Percentiles rank a stretch among this genome's conserved stretches.
Evolutionary conservation across 1,140 invertebrate species (phyloP).

Genomic region (Papilio aristodemus): DNA sequence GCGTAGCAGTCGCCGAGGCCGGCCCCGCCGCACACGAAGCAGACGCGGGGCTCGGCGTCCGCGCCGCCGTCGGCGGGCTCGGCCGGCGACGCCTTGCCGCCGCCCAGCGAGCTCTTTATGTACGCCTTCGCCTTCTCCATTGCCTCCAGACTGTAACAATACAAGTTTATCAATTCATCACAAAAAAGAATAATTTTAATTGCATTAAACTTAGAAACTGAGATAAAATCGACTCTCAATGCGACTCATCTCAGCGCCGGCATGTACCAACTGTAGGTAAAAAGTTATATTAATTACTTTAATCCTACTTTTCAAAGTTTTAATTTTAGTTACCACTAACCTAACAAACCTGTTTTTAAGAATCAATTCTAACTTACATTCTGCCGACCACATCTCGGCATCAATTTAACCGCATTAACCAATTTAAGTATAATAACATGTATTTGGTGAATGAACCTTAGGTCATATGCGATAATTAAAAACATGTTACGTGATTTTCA

Average conservation of each 20-base stretch:
- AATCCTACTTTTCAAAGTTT: no score
- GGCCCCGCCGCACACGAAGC: constrained; percentile 92
- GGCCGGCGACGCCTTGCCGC: constrained; percentile 51
- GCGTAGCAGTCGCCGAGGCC: constrained; percentile 86
- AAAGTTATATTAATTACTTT: no score
- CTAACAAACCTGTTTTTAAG: not conserved
- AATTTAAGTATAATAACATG: constrained; percentile 1
- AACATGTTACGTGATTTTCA: not conserved
- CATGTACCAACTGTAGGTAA: no score
- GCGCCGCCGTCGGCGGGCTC: constrained; percentile 47
- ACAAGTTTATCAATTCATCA: constrained; percentile 32
- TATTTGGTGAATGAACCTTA: not conserved
- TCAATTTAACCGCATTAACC: not conserved
- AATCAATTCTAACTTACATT: not conserved
- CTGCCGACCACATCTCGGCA: not conserved
- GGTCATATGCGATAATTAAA: not conserved
- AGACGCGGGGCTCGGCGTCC: constrained; percentile 77
- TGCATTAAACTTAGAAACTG: no score
- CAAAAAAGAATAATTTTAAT: no score
- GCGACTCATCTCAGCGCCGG: no score
- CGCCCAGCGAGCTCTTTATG: constrained; percentile 81
- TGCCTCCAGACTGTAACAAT: constrained; percentile 53
- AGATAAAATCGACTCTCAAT: no score
- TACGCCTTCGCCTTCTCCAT: constrained; percentile 84
- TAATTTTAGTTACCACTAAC: no score